Conservation (phyloP, 2,113 vertebrate genomes). For the Otis tarda region DNA sequence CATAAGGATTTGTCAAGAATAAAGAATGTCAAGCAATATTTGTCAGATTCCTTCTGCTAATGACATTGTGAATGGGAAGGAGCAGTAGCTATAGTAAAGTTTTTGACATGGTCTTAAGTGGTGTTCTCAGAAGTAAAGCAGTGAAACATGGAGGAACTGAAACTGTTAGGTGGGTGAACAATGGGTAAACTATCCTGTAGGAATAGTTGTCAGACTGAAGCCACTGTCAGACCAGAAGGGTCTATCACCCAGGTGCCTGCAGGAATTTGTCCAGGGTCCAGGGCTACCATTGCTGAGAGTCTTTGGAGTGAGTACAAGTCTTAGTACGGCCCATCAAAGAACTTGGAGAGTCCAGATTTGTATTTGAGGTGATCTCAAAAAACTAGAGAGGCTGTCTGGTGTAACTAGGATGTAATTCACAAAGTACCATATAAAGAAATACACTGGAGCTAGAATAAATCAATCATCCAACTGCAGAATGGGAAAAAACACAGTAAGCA, state of each 20-base stretch:
- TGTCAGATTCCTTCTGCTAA: background rate
- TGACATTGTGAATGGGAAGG: background rate
- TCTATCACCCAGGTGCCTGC: background rate
- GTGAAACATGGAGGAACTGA: background rate
- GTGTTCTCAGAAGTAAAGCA: background rate
- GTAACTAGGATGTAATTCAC: background rate
- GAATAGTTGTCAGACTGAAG: background rate
- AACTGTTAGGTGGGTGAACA: background rate
- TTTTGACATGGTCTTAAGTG: background rate
- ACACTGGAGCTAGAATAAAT: background rate
- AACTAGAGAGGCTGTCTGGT: background rate
- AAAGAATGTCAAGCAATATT: background rate
- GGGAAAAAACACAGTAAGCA: background rate
- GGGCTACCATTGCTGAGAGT: background rate
- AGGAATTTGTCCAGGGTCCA: background rate
- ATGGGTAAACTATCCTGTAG: background rate
- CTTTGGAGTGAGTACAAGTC: background rate
- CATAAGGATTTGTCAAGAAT: background rate
- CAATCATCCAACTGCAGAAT: background rate
- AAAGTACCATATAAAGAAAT: background rate
- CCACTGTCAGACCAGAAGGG: background rate
- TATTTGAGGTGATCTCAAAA: background rate
- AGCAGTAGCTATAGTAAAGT: background rate
- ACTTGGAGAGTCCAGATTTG: background rate
- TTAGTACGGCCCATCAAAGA: background rate